phyloP scores from a whole-genome alignment of 2,113 vertebrate species.

The Erythrocercus mccallii region DNA sequence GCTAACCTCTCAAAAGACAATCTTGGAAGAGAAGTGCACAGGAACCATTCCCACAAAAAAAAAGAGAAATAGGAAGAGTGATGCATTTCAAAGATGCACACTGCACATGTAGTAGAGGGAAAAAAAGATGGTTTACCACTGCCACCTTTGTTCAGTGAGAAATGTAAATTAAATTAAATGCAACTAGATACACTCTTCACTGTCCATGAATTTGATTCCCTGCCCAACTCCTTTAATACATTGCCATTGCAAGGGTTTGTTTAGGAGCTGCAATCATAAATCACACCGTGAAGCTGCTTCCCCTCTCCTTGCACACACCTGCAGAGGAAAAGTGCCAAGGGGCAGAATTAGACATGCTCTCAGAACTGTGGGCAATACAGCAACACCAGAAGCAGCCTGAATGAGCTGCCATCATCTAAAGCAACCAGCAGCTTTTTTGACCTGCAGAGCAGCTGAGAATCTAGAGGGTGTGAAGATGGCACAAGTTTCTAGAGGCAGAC shows the following conservation, averaged over 20 bases:
- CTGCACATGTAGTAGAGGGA: neutral
- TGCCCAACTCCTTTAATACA: neutral
- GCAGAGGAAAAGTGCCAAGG: neutral
- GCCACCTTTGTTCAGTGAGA: neutral
- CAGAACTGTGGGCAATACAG: neutral
- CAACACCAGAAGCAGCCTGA: neutral
- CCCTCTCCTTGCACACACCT: neutral
- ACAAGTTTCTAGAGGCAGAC: neutral
- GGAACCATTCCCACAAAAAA: neutral
- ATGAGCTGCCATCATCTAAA: neutral
- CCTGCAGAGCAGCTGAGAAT: conserved; percentile 16
- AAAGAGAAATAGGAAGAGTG: neutral
- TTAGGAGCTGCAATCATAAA: neutral
- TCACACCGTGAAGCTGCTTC: neutral
- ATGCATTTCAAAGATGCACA: neutral
- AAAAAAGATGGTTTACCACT: neutral
- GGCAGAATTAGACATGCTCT: neutral
- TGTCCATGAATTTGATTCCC: neutral
- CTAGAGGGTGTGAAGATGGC: neutral
- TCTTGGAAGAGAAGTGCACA: neutral
- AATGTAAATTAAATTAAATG: neutral
- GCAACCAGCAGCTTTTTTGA: neutral
- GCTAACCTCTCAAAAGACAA: neutral
- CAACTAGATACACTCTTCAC: neutral
- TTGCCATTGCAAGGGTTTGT: neutral